Evolutionary conservation across 2,797 vertebrate genomes (phyloP), one percentile per base, ranked within the genome.

Genomic region (Furcifer pardalis): DNA sequence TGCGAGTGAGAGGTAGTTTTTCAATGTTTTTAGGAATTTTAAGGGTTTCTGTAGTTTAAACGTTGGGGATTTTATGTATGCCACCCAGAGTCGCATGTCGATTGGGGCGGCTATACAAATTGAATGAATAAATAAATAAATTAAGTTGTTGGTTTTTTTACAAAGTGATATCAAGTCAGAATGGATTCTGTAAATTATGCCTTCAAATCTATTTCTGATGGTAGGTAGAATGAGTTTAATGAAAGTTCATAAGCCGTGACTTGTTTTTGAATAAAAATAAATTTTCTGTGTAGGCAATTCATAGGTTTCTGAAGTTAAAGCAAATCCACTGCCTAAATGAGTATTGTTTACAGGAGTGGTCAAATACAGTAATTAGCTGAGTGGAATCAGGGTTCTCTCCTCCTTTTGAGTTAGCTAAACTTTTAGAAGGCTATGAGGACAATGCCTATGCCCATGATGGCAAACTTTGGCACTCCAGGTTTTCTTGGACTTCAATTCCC

Each of bases 331-430:
- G 7, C 19, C 63, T 8, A 72, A n/a, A 3, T 77, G 30, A 17
- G 13, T 12, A 63, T 86, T 32, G 77, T 75, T 91, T 74, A 60
- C 15, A 77, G 35, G 21, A 60, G 7, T 62, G 56, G 10, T 62
- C 12, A 62, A 77, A 30, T 60, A 15, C 13, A n/a, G n/a, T n/a
- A n/a, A n/a, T 49, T 49, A 49, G 59, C 9, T 42, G 13, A 15
- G 4, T 27, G 40, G 59, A 25, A 49, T 74, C 17, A n/a, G 21
- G 25, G 21, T n/a, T 82, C 17, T 5, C n/a, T 42, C n/a, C n/a
- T 30, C 42, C 23, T 63, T 37, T 75, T 74, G 42, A 30, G 42
- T 23, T 23, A 81, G 42, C 44, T 82, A 35, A 46, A 8, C 30
- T 17, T 66, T 69, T 52, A 35, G 32, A 27, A 35, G 32, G 65